Evolutionary conservation across 2,888 invertebrate species (phyloP).

Genomic region (Sabellastarte sp.): DNA sequence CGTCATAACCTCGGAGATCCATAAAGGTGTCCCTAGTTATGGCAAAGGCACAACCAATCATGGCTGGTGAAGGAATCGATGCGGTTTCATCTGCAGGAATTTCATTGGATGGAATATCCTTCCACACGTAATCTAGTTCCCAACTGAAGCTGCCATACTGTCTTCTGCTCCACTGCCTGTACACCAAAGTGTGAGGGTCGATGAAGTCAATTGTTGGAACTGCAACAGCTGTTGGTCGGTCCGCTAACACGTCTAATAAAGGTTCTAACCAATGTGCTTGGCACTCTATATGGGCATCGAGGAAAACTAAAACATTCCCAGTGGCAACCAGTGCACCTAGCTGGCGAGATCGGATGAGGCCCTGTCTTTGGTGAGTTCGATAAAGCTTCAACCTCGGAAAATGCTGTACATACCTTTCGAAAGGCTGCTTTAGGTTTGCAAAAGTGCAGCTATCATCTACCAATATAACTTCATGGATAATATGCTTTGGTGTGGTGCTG

Average conservation of each 20-base stretch:
- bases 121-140: conserved; percentile 23
- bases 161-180: conserved; percentile 1
- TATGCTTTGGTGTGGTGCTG: conserved; percentile 14
- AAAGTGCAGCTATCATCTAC: conserved; percentile 24
- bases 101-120: conserved; percentile 3
- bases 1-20: conserved; percentile 23
- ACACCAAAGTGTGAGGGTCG: conserved; percentile 12
- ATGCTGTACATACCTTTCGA: conserved; percentile 11
- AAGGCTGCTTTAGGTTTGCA: conserved; percentile 15
- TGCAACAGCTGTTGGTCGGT: conserved; percentile 11
- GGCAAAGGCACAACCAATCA: conserved; percentile 25
- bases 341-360: conserved; percentile 84
- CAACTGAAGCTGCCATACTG: conserved; percentile 19
- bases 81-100: not conserved
- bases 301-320: conserved; percentile 22
- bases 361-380: conserved; percentile 73
- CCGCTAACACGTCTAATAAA: conserved; percentile 14
- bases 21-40: conserved; percentile 20
- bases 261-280: conserved; percentile 25
- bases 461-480: conserved; percentile 22
- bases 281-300: conserved; percentile 29
- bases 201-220: conserved; percentile 24
- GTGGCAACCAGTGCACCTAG: conserved; percentile 56
- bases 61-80: conserved; percentile 9
- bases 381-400: conserved; percentile 2